Evolutionary conservation across 2,113 vertebrate species (phyloP).

Genomic region (Mola mola): DNA sequence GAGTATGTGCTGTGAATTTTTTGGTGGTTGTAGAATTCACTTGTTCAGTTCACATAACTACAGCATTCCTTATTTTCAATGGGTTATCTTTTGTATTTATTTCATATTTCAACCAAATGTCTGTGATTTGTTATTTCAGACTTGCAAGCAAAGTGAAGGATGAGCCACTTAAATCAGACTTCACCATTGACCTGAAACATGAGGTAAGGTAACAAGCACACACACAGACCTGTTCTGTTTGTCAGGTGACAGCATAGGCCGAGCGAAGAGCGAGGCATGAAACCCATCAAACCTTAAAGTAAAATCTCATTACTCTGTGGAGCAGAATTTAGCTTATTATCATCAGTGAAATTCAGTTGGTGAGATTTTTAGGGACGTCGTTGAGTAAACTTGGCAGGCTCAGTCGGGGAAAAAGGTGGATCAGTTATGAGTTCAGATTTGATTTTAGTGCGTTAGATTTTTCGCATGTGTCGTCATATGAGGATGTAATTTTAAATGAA

Average conservation of each 20-base stretch:
- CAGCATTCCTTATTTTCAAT: neutral
- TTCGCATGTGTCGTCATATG: too few relatives aligned
- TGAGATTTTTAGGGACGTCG: conserved; percentile 42
- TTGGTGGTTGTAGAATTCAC: neutral
- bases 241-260: too few relatives aligned
- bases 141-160: conserved; percentile 88
- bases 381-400: conserved; percentile 52
- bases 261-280: conserved; percentile 32
- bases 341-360: conserved; percentile 54
- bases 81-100: neutral
- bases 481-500: too few relatives aligned
- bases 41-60: neutral
- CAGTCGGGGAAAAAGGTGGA: conserved; percentile 21
- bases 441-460: neutral
- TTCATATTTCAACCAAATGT: neutral
- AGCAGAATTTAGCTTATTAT: conserved; percentile 49
- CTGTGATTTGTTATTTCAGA: conserved; percentile 70
- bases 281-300: conserved; percentile 68
- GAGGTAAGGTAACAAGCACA: conserved; percentile 83
- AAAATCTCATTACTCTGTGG: conserved; percentile 68
- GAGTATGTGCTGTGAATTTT: conserved; percentile 60
- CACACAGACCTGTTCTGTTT: neutral
- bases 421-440: conserved; percentile 4
- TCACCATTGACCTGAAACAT: conserved; percentile 97
- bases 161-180: conserved; percentile 93